These are phyloP conservation scores for Tyria jacobaeae DNA, from an alignment of 2,888 invertebrate genomes.

Conservation along the genomic window DNA sequence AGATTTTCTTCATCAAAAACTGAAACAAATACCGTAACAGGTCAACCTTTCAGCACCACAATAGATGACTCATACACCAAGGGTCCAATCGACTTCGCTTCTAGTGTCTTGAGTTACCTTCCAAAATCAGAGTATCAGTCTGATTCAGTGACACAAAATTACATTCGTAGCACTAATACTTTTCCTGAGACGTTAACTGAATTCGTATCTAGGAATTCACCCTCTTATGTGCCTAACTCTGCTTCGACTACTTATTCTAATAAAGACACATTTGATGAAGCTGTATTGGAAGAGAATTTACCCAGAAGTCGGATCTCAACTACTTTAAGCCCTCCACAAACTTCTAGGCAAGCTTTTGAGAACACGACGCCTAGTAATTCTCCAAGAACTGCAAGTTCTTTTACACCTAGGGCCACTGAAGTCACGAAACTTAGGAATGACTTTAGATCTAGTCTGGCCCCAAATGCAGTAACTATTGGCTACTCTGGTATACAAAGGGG, in stretches of 20 bases:
- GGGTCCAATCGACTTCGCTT: slow-evolving; percentile 29
- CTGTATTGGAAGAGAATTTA: slow-evolving; percentile 30
- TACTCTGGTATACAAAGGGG: slow-evolving; percentile 36
- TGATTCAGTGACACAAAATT: slow-evolving; percentile 34
- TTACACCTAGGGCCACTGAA: slow-evolving; percentile 35
- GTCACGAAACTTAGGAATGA: slow-evolving; percentile 25
- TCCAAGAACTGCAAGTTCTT: slow-evolving; percentile 28
- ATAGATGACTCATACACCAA: slow-evolving; percentile 25
- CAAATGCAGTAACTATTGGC: slow-evolving; percentile 26
- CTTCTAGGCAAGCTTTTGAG: slow-evolving; percentile 31
- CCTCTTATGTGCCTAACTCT: slow-evolving; percentile 39
- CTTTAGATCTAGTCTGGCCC: slow-evolving; percentile 22
- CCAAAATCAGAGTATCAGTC: slow-evolving; percentile 35
- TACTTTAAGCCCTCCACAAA: slow-evolving; percentile 29
- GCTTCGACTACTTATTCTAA: slow-evolving; percentile 36
- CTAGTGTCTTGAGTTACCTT: slow-evolving; percentile 36
- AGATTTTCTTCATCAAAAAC: slow-evolving; percentile 30
- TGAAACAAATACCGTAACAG: slow-evolving; percentile 30
- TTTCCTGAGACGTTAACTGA: slow-evolving; percentile 45
- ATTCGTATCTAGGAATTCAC: slow-evolving; percentile 27
- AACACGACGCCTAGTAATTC: slow-evolving; percentile 34
- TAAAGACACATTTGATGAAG: slow-evolving; percentile 32
- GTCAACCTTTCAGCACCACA: slow-evolving; percentile 30
- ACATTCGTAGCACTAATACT: slow-evolving; percentile 22
- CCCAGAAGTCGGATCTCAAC: slow-evolving; percentile 34